These are phyloP conservation scores for Noctilio leporinus DNA, from an alignment of 2,113 vertebrate genomes.

Conservation along the genomic window DNA sequence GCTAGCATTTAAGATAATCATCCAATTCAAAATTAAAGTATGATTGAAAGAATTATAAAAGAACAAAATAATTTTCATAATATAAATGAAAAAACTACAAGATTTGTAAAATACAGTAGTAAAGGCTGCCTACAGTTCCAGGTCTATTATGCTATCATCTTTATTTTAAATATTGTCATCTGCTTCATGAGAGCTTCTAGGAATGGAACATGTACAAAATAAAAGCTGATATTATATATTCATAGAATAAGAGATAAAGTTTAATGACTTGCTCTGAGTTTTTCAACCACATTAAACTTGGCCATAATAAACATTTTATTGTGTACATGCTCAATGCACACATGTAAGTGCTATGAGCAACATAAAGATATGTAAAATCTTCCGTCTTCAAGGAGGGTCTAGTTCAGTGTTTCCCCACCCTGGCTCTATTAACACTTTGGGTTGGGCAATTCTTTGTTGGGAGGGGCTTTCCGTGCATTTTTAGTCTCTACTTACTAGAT, in stretches of 20 bases:
- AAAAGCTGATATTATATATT: not conserved
- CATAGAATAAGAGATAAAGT: not conserved
- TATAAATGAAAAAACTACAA: not conserved
- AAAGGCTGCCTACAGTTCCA: not conserved
- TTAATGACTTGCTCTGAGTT: not conserved
- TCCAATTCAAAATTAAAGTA: not conserved
- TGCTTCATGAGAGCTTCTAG: not conserved
- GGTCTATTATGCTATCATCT: not conserved
- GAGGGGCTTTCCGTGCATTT: not conserved
- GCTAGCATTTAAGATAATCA: not conserved
- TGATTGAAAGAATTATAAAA: not conserved
- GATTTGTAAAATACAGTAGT: not conserved
- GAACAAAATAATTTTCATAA: not conserved
- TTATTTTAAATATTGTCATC: not conserved
- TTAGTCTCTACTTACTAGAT: not conserved
- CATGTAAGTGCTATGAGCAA: not conserved
- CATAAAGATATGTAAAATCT: not conserved
- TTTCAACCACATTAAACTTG: not conserved
- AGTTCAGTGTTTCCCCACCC: not conserved
- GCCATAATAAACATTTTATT: not conserved
- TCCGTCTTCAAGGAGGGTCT: not conserved
- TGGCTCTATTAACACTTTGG: not conserved
- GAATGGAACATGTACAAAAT: not conserved
- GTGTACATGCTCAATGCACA: not conserved
- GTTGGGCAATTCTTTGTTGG: not conserved